These are phyloP conservation scores for Pseudomyrmex dendroicus DNA, from an alignment of 1,140 invertebrate species.

Conservation along the genomic window DNA sequence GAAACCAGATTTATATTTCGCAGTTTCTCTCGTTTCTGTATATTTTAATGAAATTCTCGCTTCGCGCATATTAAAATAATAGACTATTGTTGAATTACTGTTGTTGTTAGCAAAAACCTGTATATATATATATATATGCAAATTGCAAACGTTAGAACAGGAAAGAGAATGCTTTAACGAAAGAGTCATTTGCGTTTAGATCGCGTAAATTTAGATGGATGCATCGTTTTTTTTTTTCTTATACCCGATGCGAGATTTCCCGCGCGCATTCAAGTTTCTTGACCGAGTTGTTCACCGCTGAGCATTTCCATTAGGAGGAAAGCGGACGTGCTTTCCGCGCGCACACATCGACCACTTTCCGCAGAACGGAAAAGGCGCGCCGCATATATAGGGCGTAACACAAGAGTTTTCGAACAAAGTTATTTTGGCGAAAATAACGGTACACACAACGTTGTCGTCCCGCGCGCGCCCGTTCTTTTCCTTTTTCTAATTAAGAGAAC, in stretches of 20 bases:
- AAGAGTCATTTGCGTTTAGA: neutral
- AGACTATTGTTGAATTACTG: constrained; percentile 10
- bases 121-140: constrained; percentile 6
- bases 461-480: neutral
- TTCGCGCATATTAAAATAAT: constrained; percentile 11
- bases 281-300: constrained; percentile 44
- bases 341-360: constrained; percentile 38
- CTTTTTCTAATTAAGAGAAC: neutral
- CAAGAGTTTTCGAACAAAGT: neutral
- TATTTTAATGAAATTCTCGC: constrained; percentile 16
- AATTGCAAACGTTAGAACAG: neutral
- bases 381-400: constrained; percentile 30
- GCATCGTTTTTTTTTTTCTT: constrained; percentile 5
- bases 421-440: neutral
- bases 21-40: constrained; percentile 2
- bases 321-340: constrained; percentile 44
- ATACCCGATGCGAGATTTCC: constrained; percentile 20
- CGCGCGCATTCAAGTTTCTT: constrained; percentile 40
- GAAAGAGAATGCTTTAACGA: constrained; percentile 9
- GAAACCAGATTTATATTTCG: constrained; percentile 6
- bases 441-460: neutral
- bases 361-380: constrained; percentile 46
- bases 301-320: constrained; percentile 37
- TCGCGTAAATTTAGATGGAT: constrained; percentile 10
- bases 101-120: neutral